Conservation (phyloP, 1,140 invertebrate species). For the Hermatobates lingyangjiaoensis region DNA sequence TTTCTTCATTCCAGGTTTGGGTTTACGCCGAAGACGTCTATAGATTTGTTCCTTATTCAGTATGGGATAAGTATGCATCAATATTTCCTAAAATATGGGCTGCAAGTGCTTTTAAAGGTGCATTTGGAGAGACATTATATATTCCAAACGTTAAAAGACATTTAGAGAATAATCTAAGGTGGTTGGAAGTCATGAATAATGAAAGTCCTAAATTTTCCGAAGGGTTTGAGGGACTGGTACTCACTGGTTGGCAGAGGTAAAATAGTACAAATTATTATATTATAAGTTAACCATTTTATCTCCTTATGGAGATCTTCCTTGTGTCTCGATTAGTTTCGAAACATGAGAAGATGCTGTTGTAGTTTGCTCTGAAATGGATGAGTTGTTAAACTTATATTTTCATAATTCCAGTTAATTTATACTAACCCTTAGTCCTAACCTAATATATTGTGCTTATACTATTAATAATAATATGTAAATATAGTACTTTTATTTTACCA, state of each 20-base stretch:
- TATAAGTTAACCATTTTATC: too few relatives aligned
- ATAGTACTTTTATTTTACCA: too few relatives aligned
- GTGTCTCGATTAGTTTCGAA: too few relatives aligned
- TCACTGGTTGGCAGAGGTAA: slow-evolving; percentile 51
- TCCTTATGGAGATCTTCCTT: too few relatives aligned
- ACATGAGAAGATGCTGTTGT: too few relatives aligned
- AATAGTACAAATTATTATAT: neutral
- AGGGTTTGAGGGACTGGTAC: slow-evolving; percentile 36
- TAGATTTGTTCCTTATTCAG: slow-evolving; percentile 29
- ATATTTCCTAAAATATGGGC: slow-evolving; percentile 80
- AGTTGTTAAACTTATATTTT: too few relatives aligned
- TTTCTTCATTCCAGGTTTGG: slow-evolving; percentile 25
- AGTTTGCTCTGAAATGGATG: too few relatives aligned
- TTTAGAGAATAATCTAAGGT: slow-evolving; percentile 49
- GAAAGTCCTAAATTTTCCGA: slow-evolving; percentile 32
- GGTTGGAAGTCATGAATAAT: slow-evolving; percentile 42
- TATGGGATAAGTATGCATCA: slow-evolving; percentile 59
- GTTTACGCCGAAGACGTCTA: slow-evolving; percentile 36
- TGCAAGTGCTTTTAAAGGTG: slow-evolving; percentile 81
- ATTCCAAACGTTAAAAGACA: slow-evolving; percentile 41
- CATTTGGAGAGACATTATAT: slow-evolving; percentile 57
- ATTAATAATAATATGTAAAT: too few relatives aligned
- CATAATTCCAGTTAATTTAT: too few relatives aligned
- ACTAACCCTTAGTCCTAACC: too few relatives aligned
- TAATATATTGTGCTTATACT: too few relatives aligned